Base-by-base conservation (phyloP, 2,113 vertebrate species). In the Heterotilapia buettikoferi region DNA sequence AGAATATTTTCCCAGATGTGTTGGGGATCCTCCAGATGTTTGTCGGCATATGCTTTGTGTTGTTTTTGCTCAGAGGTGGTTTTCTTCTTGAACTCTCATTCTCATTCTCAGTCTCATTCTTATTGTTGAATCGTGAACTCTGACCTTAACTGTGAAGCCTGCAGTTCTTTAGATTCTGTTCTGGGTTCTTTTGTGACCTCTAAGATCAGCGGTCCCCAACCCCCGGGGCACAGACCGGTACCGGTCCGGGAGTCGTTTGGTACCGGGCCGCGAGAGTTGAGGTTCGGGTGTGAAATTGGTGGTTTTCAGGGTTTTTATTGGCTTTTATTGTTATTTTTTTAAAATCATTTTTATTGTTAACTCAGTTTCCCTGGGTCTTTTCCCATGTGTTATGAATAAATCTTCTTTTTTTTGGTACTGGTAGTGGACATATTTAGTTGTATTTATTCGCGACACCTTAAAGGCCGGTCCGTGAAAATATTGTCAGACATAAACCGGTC, bases 301-400 rank as follows among this genome's bases (percentile, higher is more conserved):
- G 54, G 24, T 26, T 26, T 26, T 57, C 14, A 26, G 24, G 11
- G 31, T 31, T 31, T 31, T 31, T 31, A 31, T 31, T 6, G 31
- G 53, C 4, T 57, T 24, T 54, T 57, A 14, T 26, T 26, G 1
- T 13, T 26, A 3, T 56, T 26, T 26, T 26, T 56, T 56, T 14
- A 0, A 0, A 7, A 56, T 56, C 0, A 0, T 26, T 57, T 14
- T 26, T 26, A 14, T 57, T 0, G 4, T 57, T 57, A 57, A 57
- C 24, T 57, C 2, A 3, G 0, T 57, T 57, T 14, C 4, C 54
- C 54, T 57, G 54, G 6, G 24, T 57, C 54, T 57, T 57, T 57
- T 6, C 53, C n/a, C 4, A 0, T 29, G 24, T 57, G 54, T 16
- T 29, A 57, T 29, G 54, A 57, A 29, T 57, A 16, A 57, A 57